Base-by-base conservation (phyloP, 2,797 vertebrate genomes). In the Amazonetta brasiliensis region DNA sequence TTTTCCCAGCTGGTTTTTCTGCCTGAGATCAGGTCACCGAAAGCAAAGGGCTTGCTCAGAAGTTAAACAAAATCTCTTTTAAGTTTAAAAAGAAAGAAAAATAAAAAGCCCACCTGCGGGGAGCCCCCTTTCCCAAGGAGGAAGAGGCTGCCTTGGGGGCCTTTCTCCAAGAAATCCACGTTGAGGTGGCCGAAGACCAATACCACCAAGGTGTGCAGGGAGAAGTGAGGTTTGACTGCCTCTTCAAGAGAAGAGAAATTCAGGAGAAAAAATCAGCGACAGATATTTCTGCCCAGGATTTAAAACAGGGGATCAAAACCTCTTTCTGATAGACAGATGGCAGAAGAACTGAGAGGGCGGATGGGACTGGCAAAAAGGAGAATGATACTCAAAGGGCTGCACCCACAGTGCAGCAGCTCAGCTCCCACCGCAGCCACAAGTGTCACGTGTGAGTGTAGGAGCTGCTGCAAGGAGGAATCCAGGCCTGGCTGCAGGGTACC, bases 1-100 rank as follows among this genome's bases (percentile, higher is more conserved):
- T 97, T 97, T 97, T 97, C 92, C 96, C 96, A 97, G 97, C 96
- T 97, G 97, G 50, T 85, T 87, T 80, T 6, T 39, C 41, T 54
- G 94, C 77, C 74, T 87, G 84, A 95, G 69, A 94, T 69, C 78
- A 94, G 91, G 89, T 92, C 92, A 86, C 80, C 46, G 77, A 92
- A 93, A 81, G 94, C 92, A 95, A 90, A 95, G 68, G 56, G 54
- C 56, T 94, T 68, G 66, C 71, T 90, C 74, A 83, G 84, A 90
- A 96, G 8, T 85, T 82, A 92, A 95, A 96, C 76, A 96, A 93
- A 96, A 95, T 33, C 63, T 87, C 69, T 96, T 94, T 88, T 54
- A 85, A 88, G 63, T 73, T 92, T 64, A 58, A 76, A 59, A 93
- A 62, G 7, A 72, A 60, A 21, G 23, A 84, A 75, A 74, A 50